These are phyloP conservation scores for Andrena minutula DNA, from an alignment of 2,888 invertebrate species.

Conservation along the genomic window DNA sequence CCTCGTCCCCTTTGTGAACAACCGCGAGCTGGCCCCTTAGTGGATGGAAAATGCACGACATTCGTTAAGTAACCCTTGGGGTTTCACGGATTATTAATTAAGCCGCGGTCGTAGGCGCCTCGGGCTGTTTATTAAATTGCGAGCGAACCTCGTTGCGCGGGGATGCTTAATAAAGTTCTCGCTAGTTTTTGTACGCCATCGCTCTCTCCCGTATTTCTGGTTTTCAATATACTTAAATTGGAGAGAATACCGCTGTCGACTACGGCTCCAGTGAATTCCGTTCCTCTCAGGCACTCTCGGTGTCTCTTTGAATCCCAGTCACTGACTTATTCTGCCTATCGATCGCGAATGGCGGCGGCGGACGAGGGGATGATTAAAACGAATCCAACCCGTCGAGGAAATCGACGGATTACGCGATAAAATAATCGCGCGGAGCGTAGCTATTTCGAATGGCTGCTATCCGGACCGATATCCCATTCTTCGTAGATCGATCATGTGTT, in stretches of 20 bases:
- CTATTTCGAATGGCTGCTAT: slow-evolving; percentile 7
- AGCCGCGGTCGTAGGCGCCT: background rate
- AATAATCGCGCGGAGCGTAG: slow-evolving; percentile 5
- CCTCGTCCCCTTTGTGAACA: background rate
- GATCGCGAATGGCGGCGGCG: background rate
- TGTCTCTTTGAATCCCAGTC: background rate
- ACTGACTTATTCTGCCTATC: background rate
- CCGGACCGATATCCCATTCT: slow-evolving; percentile 28
- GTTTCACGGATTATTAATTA: slow-evolving; percentile 1
- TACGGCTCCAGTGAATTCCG: background rate
- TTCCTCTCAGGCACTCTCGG: background rate
- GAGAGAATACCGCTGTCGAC: background rate
- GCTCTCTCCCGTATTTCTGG: background rate
- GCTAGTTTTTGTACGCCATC: background rate
- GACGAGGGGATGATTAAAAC: no score
- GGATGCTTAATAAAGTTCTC: background rate
- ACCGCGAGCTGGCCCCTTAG: no score
- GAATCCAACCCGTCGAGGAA: background rate
- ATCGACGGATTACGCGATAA: background rate
- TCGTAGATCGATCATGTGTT: slow-evolving; percentile 25
- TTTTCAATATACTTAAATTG: background rate
- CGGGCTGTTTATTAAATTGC: background rate
- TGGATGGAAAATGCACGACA: background rate
- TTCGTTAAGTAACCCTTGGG: background rate
- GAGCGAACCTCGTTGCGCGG: background rate